Base-by-base conservation (phyloP, 2,797 vertebrate genomes). In the Sebastes steindachneri region DNA sequence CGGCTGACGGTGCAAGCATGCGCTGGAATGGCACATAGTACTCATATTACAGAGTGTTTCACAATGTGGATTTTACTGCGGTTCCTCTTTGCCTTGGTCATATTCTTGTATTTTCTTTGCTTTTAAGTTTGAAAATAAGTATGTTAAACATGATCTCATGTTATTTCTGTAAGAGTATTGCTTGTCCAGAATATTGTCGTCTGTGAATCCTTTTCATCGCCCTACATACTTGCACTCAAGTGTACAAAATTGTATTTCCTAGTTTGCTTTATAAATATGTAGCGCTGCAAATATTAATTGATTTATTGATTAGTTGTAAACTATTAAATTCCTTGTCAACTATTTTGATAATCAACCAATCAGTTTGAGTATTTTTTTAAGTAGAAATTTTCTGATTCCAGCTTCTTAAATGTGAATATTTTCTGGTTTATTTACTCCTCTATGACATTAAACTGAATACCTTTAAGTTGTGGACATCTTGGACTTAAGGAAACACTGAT, bases 11-110 rank as follows among this genome's bases (percentile, higher is more conserved):
- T 73, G 73, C 75, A 72, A 9, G n/a, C 28, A 17, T 60, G 62
- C 12, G 1, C 7, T 70, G 68, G 75, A 87, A 86, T 80, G 79
- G 79, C 66, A 65, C 37, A 33, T 8, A 5, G 60, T 51, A 29
- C 75, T 89, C 75, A 41, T 33, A 35, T 88, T 84, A 85, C 81
- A 33, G 59, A 29, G 55, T 14, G 75, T 76, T 73, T 68, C 73
- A 69, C 74, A 79, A 68, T 45, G 28, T 45, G 67, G 67, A 74
- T 45, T 59, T 76, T 54, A 35, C 59, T 71, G 63, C 1, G 28
- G 65, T 48, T 73, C 6, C 37, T 59, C 45, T 63, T 77, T 65
- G 51, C 28, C 54, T 75, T 9, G 0, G 9, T 75, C 55, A 21
- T 19, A 25, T 55, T 75, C 31, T 7, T 66, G 37, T 29, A 19